Percentiles rank a stretch among this genome's conserved stretches.
Evolutionary conservation across 2,888 invertebrate species (phyloP).

Genomic region (Adela reaumurella): DNA sequence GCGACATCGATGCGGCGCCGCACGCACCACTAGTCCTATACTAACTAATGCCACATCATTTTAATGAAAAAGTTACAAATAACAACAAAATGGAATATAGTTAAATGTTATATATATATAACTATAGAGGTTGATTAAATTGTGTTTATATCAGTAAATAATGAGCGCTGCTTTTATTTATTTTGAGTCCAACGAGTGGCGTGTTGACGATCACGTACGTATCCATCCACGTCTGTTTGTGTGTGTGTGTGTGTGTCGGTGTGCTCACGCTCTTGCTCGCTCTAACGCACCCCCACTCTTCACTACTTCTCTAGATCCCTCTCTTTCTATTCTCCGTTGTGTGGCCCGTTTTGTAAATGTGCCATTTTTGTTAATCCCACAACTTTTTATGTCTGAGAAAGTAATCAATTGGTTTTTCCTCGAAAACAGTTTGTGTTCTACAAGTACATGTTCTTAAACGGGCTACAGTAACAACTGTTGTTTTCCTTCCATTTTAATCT

Average conservation of each 20-base stretch:
- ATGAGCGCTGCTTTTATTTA: constrained; percentile 53
- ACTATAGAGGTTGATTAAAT: constrained; percentile 54
- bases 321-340: no score
- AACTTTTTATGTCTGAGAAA: no score
- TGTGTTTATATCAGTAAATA: constrained; percentile 54
- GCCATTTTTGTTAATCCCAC: no score
- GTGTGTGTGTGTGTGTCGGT: constrained; percentile 50
- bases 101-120: constrained; percentile 44
- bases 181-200: constrained; percentile 52
- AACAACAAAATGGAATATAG: constrained; percentile 37
- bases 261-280: constrained; percentile 31
- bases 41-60: neutral
- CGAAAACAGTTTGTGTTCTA: no score
- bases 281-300: neutral
- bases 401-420: no score
- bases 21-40: neutral
- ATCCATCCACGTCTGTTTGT: constrained; percentile 42
- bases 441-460: no score
- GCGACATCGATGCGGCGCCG: neutral
- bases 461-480: no score
- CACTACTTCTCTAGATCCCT: neutral
- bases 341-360: no score
- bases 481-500: no score
- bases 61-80: constrained; percentile 38
- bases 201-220: constrained; percentile 47